Conservation (phyloP, 1,140 invertebrate species). For the Globodera rostochiensis region DNA sequence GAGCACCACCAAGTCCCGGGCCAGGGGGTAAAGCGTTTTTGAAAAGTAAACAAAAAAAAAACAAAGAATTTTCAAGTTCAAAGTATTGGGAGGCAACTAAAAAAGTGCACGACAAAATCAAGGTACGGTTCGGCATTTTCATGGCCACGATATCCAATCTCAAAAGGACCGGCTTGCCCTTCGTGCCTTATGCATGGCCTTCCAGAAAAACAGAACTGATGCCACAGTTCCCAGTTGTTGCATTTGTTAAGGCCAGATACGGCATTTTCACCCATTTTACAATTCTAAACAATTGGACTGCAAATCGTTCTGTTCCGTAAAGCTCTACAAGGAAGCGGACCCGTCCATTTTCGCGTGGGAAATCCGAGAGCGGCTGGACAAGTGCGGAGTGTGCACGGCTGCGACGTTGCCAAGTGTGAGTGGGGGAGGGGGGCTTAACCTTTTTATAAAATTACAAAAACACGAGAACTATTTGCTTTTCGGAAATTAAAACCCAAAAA, state of each 20-base stretch:
- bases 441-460: no score
- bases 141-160: background rate
- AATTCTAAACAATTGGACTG: no score
- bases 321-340: conserved; percentile 85
- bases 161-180: no score
- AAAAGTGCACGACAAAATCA: conserved; percentile 77
- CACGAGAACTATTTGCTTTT: no score
- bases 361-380: conserved; percentile 85
- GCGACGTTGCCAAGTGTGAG: conserved; percentile 98
- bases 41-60: no score
- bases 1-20: conserved; percentile 85
- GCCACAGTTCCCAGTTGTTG: no score
- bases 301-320: background rate
- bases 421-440: background rate
- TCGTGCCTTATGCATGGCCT: no score
- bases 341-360: conserved; percentile 95
- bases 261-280: no score
- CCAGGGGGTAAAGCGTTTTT: conserved; percentile 67
- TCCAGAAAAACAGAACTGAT: no score
- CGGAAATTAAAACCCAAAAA: no score
- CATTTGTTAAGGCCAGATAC: no score
- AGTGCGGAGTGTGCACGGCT: conserved; percentile 90
- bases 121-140: conserved; percentile 59
- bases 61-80: conserved; percentile 70
- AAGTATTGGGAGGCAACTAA: conserved; percentile 66